Conservation (phyloP, 2,797 vertebrate species). For the Chrysocyon brachyurus region DNA sequence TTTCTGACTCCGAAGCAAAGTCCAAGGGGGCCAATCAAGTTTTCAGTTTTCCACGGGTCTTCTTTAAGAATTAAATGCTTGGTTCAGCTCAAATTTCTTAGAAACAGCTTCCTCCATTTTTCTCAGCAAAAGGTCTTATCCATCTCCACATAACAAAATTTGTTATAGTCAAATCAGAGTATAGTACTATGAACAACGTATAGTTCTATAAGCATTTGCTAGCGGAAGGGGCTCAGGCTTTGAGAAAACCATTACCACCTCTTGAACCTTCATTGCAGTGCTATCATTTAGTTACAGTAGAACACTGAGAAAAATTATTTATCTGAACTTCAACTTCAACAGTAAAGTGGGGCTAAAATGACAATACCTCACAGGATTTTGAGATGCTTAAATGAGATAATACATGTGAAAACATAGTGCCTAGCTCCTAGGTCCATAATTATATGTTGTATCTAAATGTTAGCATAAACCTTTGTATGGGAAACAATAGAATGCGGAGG, state of each 20-base stretch:
- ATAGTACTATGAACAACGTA: neutral
- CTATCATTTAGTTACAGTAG: neutral
- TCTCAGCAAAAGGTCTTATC: neutral
- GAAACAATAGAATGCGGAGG: neutral
- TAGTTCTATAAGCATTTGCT: slow-evolving; percentile 1
- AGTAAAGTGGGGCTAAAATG: slow-evolving; percentile 6
- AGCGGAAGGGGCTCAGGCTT: neutral
- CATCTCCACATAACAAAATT: neutral
- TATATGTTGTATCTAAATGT: slow-evolving; percentile 13
- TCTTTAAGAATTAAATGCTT: neutral
- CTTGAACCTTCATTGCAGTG: neutral
- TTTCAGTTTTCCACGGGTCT: neutral
- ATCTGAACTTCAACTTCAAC: slow-evolving; percentile 23
- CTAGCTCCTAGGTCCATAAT: neutral
- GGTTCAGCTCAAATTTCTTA: neutral
- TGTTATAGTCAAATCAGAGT: neutral
- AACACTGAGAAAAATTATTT: slow-evolving; percentile 22
- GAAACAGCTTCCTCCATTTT: neutral
- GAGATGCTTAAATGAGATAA: neutral
- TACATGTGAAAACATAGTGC: neutral
- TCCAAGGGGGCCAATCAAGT: neutral
- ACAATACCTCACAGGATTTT: neutral
- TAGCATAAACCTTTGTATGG: neutral
- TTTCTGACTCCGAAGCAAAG: neutral
- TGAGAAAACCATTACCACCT: neutral